Percentiles rank a stretch among this genome's conserved stretches.
These are phyloP conservation scores for Schizotus pectinicornis DNA, from an alignment of 2,888 invertebrate genomes.

Conservation along the genomic window DNA sequence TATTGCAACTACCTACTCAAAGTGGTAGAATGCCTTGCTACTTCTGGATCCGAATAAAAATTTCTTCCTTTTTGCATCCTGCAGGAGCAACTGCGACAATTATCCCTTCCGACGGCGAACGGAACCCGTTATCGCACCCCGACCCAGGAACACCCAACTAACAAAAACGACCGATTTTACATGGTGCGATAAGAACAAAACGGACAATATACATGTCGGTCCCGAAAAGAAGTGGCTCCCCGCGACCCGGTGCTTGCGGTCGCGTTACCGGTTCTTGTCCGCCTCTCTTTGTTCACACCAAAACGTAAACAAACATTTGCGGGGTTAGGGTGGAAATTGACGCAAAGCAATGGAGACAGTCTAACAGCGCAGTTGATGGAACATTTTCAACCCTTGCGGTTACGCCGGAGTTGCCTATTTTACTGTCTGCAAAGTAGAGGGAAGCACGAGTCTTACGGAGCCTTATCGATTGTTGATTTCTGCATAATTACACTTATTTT, in stretches of 20 bases:
- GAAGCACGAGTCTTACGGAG: conserved; percentile 40
- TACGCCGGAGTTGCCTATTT: conserved; percentile 39
- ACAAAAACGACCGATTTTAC: not conserved
- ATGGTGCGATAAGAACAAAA: conserved; percentile 6
- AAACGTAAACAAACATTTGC: conserved; percentile 43
- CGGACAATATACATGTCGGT: too few relatives aligned
- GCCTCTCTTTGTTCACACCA: conserved; percentile 27
- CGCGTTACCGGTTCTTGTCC: not conserved
- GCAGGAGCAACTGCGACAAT: conserved; percentile 10
- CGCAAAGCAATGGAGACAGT: conserved; percentile 48
- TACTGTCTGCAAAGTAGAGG: conserved; percentile 47
- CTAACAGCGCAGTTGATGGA: conserved; percentile 46
- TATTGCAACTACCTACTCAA: conserved; percentile 58
- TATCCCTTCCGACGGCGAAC: too few relatives aligned
- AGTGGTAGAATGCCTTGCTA: conserved; percentile 44
- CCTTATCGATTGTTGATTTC: conserved; percentile 46
- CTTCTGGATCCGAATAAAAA: conserved; percentile 47
- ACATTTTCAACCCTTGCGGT: conserved; percentile 49
- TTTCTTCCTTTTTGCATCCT: conserved; percentile 34
- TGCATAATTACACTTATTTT: conserved; percentile 9
- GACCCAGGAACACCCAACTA: not conserved
- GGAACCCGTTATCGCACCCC: too few relatives aligned
- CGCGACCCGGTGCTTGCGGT: not conserved
- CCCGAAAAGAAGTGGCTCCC: not conserved
- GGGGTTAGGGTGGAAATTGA: conserved; percentile 41